phyloP scores from a whole-genome alignment of 2,888 invertebrate species.

The Morpho achilles region DNA sequence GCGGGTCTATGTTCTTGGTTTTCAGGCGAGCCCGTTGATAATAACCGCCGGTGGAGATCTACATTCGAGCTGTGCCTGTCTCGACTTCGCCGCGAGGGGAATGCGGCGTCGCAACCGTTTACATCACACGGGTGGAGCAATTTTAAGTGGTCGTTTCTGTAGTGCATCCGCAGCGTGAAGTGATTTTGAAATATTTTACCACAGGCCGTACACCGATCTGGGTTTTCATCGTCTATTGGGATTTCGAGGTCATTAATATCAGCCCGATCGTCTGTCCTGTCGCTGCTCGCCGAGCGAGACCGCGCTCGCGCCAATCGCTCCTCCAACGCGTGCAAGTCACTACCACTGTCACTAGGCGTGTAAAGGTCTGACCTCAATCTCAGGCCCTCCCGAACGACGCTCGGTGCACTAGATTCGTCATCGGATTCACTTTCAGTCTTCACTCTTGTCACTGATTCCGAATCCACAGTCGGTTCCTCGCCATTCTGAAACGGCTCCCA shows the following conservation, averaged over 20 bases:
- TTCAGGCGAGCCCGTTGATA: constrained; percentile 70
- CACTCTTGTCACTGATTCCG: constrained; percentile 61
- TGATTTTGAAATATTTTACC: constrained; percentile 94
- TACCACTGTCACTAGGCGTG: constrained; percentile 75
- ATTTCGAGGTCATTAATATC: constrained; percentile 83
- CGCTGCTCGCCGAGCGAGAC: constrained; percentile 68
- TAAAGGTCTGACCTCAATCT: constrained; percentile 67
- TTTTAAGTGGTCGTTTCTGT: constrained; percentile 94
- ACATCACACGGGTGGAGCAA: constrained; percentile 94
- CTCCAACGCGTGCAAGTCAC: constrained; percentile 72
- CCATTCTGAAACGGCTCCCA: constrained; percentile 70
- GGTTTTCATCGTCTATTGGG: constrained; percentile 93
- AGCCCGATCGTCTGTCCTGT: constrained; percentile 59
- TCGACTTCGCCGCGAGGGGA: constrained; percentile 88
- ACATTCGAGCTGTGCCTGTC: constrained; percentile 81
- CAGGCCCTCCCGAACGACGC: constrained; percentile 70
- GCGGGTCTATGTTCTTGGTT: constrained; percentile 75
- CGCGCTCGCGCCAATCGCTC: constrained; percentile 74
- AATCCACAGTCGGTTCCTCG: constrained; percentile 59
- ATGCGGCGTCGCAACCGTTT: constrained; percentile 94
- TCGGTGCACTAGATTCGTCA: constrained; percentile 70
- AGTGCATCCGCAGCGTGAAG: constrained; percentile 93
- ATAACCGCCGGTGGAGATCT: constrained; percentile 70
- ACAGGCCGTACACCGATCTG: constrained; percentile 90
- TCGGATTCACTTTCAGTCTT: constrained; percentile 76